Base-by-base conservation (phyloP, 2,888 invertebrate species). In the Heliconius charithonia region DNA sequence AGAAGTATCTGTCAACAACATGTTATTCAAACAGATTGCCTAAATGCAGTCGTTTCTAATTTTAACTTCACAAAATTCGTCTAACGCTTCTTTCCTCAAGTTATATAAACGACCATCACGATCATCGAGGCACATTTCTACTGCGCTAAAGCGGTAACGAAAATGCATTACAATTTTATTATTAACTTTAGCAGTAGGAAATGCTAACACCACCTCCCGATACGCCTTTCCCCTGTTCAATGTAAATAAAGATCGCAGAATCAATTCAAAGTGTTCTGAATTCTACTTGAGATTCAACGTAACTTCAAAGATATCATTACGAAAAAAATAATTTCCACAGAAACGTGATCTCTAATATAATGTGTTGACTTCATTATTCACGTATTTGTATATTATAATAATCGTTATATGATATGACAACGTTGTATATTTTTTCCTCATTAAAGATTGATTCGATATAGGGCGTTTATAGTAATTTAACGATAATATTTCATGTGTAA, bases 291-390 rank as follows among this genome's bases (percentile, higher is more conserved):
- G 86, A 91, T 92, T 92, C 92, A 87, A 85, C 87, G 83, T 84
- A 88, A 85, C 89, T 88, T 90, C 89, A 90, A 91, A 92, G 92
- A 87, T 87, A 89, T 91, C 90, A 89, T 92, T 91, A 91, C 83
- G 85, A 85, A 79, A 85, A 85, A 86, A 83, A 88, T 87, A 82
- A 87, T 88, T 89, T 86, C 84, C 87, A 89, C 89, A 86, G 84
- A 86, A 85, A 89, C 86, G 88, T 87, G 83, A 83, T 82, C 77
- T 83, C 78, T 81, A 82, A 82, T 84, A 81, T 82, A 76, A 79
- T 83, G 74, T 79, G 73, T 86, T 84, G 84, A 84, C 76, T 80
- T 83, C 77, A 82, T 81, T 81, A 82, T 81, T 51, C 59, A 51
- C 45, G 63, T 76, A 59, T 74, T 63, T 70, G 59, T 70, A 66